Percentiles rank a stretch among this genome's conserved stretches.
phyloP scores from a whole-genome alignment of 2,113 vertebrate species.

The Pithys albifrons region DNA sequence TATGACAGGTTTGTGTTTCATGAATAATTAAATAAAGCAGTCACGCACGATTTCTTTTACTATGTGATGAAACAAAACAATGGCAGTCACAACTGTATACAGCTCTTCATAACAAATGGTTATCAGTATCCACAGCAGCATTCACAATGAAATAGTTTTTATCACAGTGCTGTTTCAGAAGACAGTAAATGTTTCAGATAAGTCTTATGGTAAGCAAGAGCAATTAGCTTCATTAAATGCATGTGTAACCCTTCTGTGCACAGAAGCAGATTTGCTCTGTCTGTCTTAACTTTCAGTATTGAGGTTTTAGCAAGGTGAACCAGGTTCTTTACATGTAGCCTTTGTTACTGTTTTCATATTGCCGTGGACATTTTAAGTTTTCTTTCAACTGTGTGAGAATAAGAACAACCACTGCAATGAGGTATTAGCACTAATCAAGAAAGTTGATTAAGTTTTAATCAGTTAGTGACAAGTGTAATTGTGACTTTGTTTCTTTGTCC shows the following conservation, averaged over 20 bases:
- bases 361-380: neutral
- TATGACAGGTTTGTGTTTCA: constrained; percentile 23
- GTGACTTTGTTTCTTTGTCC: constrained; percentile 8
- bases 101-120: neutral
- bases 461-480: constrained; percentile 18
- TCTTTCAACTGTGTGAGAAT: neutral
- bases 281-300: neutral
- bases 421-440: neutral
- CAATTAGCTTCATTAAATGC: neutral
- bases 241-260: neutral
- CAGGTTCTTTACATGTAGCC: neutral
- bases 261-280: neutral
- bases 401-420: neutral
- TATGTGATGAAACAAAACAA: constrained; percentile 5
- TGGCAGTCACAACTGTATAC: constrained; percentile 3
- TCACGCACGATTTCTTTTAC: constrained; percentile 22
- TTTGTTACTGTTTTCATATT: neutral
- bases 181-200: neutral
- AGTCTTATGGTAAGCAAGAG: neutral
- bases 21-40: constrained; percentile 41
- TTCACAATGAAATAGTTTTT: neutral
- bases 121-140: neutral
- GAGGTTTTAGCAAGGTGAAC: neutral
- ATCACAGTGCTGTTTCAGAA: neutral
- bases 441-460: constrained; percentile 38